Evolutionary conservation across 2,888 invertebrate species (phyloP), one percentile per base, ranked within the genome.

Genomic region (Micoletzkya japonica): DNA sequence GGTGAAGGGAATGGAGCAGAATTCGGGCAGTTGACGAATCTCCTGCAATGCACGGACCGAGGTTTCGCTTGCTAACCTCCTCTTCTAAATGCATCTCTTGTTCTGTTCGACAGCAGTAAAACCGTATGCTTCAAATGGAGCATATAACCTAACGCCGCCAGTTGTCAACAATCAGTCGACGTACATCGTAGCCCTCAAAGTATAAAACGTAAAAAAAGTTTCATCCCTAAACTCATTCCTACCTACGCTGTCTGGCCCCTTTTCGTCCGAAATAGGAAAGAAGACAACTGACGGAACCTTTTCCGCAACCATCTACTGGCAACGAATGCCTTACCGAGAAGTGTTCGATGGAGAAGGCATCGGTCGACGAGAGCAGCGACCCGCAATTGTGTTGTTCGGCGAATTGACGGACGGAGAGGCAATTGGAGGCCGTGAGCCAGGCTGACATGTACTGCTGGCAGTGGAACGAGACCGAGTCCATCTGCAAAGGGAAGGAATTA

Each of bases 361-460:
- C 79, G 34, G 81, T 79, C 10, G 74, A 72, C 14, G 67, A 54
- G 30, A 80, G 71, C 2, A 83, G 74, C 2, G 57, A 57, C 3
- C 70, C 60, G 67, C 82, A 82, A 58, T 81, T 81, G 77, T 88
- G 87, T 70, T 85, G 86, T 74, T 87, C 87, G 14, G 88, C 88
- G 76, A 88, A 87, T 39, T 85, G 85, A 56, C 86, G 84, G 7
- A 88, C 84, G 49, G 85, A 86, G 58, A 88, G 82, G 77, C 87
- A 88, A 77, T 88, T 88, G 24, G 81, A 82, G 4, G 76, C 86
- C 79, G 81, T 81, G 56, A 88, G 83, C 71, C 87, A 87, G 7
- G 83, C 81, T 61, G 86, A 86, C 85, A 88, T 86, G 78, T 87
- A 88, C 49, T 86, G 84, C 74, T 87, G 86, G 72, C 88, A 88